A percentile compares a stretch with the other conserved stretches of the same genome.
Conservation (phyloP, 2,888 invertebrate genomes). For the Schizotus pectinicornis region DNA sequence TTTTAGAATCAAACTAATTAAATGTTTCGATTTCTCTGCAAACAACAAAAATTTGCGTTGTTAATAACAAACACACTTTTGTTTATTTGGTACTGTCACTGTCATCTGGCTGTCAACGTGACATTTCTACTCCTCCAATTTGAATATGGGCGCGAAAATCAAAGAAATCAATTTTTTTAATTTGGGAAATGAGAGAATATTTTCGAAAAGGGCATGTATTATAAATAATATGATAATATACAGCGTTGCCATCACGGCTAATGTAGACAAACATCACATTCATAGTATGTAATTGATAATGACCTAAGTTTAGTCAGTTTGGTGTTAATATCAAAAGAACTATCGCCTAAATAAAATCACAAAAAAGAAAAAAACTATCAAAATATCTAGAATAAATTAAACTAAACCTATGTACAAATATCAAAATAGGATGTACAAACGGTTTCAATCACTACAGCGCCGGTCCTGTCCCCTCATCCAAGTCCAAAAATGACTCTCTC, state of each 20-base stretch:
- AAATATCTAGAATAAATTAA: constrained; percentile 43
- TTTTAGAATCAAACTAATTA: constrained; percentile 1
- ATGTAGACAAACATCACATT: constrained; percentile 10
- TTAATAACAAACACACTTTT: too few species aligned
- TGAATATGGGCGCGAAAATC: too few species aligned
- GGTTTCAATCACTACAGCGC: constrained; percentile 55
- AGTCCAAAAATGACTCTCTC: constrained; percentile 60
- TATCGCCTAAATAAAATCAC: constrained; percentile 42
- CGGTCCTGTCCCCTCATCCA: constrained; percentile 61
- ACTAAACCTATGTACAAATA: constrained; percentile 37
- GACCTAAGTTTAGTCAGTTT: constrained; percentile 21
- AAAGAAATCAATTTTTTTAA: too few species aligned
- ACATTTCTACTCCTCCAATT: too few species aligned
- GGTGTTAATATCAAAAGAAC: constrained; percentile 27
- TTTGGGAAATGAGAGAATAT: background rate
- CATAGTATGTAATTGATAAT: constrained; percentile 14
- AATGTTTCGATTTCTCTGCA: background rate
- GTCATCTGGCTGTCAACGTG: too few species aligned
- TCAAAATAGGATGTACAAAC: constrained; percentile 23
- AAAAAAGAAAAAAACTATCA: constrained; percentile 29
- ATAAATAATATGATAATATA: constrained; percentile 16
- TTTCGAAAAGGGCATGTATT: constrained; percentile 8
- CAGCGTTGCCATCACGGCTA: background rate
- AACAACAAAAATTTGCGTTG: too few species aligned
- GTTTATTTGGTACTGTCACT: too few species aligned